Percentiles rank a stretch among this genome's conserved stretches.
phyloP scores from a whole-genome alignment of 2,113 vertebrate genomes.

The Fulmarus glacialis region DNA sequence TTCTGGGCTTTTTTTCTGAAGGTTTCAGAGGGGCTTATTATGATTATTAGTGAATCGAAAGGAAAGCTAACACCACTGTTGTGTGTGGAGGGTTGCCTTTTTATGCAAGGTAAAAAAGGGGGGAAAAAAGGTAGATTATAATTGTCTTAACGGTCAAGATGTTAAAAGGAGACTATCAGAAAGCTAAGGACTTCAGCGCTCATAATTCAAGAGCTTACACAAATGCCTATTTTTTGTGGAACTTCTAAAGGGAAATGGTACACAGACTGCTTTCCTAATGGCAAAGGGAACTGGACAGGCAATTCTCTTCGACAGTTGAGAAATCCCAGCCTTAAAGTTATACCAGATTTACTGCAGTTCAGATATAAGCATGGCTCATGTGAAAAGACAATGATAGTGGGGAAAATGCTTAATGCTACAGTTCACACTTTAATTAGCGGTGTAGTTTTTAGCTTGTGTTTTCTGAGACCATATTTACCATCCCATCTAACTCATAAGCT shows the following conservation, averaged over 20 bases:
- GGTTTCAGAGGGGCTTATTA: constrained; percentile 11
- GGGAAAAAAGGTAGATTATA: not conserved
- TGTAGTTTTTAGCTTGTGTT: not conserved
- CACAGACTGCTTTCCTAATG: not conserved
- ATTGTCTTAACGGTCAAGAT: not conserved
- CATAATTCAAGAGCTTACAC: not conserved
- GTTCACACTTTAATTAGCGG: not conserved
- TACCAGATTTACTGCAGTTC: not conserved
- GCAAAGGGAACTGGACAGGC: not conserved
- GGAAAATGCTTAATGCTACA: not conserved
- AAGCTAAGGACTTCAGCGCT: not conserved
- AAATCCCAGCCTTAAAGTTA: not conserved
- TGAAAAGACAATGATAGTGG: not conserved
- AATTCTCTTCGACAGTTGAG: not conserved
- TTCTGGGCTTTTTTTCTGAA: not conserved
- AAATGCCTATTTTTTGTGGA: not conserved
- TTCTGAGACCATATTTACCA: not conserved
- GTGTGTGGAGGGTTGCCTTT: not conserved
- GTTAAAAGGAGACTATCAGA: not conserved
- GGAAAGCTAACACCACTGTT: not conserved
- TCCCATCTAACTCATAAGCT: not conserved
- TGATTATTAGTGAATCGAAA: not conserved
- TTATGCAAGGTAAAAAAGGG: not conserved
- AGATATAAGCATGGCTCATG: not conserved
- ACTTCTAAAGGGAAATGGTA: not conserved